Evolutionary conservation across 2,888 invertebrate species (phyloP).

Genomic region (Ophion obscuratus): DNA sequence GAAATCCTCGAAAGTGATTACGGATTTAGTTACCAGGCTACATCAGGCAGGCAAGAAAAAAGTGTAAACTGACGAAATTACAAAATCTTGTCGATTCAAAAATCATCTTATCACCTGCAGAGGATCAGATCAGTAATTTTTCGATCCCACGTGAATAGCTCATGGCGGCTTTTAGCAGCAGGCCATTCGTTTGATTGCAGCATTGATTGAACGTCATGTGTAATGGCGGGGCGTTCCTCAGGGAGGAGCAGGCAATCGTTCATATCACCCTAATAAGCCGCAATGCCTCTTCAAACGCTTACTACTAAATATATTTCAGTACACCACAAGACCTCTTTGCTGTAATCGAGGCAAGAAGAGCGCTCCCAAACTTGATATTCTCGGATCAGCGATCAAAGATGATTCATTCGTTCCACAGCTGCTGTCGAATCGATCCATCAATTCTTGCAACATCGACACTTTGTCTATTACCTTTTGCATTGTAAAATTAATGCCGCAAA

Average conservation of each 20-base stretch:
- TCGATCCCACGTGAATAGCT: background rate
- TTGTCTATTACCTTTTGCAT: background rate
- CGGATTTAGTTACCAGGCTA: too few species aligned
- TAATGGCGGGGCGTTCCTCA: too few species aligned
- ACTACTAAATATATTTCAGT: background rate
- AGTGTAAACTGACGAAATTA: too few species aligned
- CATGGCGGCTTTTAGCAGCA: too few species aligned
- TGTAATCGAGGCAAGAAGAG: background rate
- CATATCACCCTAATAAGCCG: too few species aligned
- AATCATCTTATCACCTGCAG: background rate
- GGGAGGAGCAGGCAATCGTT: too few species aligned
- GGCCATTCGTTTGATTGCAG: too few species aligned
- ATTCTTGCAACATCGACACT: background rate
- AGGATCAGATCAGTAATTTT: background rate
- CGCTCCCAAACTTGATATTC: background rate
- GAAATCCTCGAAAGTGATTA: too few species aligned
- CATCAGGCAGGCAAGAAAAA: too few species aligned
- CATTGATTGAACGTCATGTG: too few species aligned
- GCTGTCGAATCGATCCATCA: background rate
- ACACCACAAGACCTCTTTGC: background rate
- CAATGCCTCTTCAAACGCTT: background rate
- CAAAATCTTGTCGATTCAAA: background rate
- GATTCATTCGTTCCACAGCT: background rate
- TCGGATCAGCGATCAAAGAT: background rate
- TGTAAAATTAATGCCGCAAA: background rate